These are phyloP conservation scores for Aphodius granarius DNA, from an alignment of 2,888 invertebrate genomes.

Conservation along the genomic window DNA sequence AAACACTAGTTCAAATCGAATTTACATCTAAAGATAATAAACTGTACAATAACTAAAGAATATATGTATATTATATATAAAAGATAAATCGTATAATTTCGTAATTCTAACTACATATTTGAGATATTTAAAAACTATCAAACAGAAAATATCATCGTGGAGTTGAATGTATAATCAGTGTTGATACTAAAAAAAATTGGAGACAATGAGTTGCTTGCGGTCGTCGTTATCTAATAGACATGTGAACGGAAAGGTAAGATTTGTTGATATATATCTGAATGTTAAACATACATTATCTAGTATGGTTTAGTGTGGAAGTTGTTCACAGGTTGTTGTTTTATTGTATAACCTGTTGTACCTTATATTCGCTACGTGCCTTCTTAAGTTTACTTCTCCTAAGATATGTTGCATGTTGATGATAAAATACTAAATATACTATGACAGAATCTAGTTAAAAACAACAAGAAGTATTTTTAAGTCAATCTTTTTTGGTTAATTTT, in stretches of 20 bases:
- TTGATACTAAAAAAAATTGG: background rate
- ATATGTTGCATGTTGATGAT: too few species aligned
- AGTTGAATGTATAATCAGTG: constrained; percentile 5
- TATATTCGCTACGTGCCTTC: background rate
- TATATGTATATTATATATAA: background rate
- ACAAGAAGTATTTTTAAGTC: too few species aligned
- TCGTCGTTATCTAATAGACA: constrained; percentile 40
- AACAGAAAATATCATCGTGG: background rate
- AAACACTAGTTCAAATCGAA: constrained; percentile 24
- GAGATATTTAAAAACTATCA: background rate
- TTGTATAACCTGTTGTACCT: constrained; percentile 10
- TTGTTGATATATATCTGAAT: background rate
- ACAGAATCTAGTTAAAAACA: too few species aligned
- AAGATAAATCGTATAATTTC: constrained; percentile 12
- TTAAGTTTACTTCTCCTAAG: background rate
- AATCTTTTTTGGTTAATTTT: too few species aligned
- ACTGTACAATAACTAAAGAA: constrained; percentile 22
- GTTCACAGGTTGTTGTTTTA: background rate
- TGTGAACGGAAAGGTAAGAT: constrained; percentile 41
- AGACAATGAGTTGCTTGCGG: constrained; percentile 30
- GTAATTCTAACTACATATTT: background rate
- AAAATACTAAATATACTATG: too few species aligned
- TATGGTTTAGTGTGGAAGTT: background rate
- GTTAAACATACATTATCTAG: too few species aligned
- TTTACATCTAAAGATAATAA: constrained; percentile 25